Conservation (phyloP, 2,113 vertebrate species). For the Silurus glanis region DNA sequence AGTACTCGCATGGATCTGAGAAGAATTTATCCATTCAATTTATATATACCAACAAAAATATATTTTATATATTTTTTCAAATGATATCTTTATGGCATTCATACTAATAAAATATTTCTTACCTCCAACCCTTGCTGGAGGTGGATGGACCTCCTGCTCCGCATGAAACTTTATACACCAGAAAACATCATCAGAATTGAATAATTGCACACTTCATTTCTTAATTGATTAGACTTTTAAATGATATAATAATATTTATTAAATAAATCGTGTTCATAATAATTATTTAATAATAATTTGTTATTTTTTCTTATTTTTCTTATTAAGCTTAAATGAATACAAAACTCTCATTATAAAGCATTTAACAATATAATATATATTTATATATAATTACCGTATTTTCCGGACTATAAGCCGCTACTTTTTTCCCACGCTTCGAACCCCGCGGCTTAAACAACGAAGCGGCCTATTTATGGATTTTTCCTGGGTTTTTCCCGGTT, state of each 20-base stretch:
- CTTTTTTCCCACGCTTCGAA: too few relatives aligned
- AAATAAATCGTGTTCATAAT: not conserved
- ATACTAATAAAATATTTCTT: slow-evolving; percentile 8
- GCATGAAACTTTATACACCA: slow-evolving; percentile 74
- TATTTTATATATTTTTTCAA: not conserved
- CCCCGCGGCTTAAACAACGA: too few relatives aligned
- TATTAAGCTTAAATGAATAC: not conserved
- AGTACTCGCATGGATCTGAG: slow-evolving; percentile 74
- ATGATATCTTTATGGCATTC: too few relatives aligned
- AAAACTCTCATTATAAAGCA: not conserved
- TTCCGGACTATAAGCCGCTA: too few relatives aligned
- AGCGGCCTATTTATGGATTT: too few relatives aligned
- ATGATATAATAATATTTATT: not conserved
- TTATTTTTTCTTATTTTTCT: too few relatives aligned
- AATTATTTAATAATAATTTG: too few relatives aligned
- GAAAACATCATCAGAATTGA: not conserved
- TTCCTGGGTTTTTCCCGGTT: too few relatives aligned
- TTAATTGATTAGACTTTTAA: not conserved
- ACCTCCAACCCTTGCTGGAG: slow-evolving; percentile 55
- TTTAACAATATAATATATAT: not conserved
- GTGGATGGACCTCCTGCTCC: slow-evolving; percentile 67
- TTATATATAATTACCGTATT: too few relatives aligned
- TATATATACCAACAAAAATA: not conserved
- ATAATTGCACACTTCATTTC: not conserved
- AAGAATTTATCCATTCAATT: not conserved